phyloP scores from a whole-genome alignment of 2,113 vertebrate species.

The Lampris incognitus region DNA sequence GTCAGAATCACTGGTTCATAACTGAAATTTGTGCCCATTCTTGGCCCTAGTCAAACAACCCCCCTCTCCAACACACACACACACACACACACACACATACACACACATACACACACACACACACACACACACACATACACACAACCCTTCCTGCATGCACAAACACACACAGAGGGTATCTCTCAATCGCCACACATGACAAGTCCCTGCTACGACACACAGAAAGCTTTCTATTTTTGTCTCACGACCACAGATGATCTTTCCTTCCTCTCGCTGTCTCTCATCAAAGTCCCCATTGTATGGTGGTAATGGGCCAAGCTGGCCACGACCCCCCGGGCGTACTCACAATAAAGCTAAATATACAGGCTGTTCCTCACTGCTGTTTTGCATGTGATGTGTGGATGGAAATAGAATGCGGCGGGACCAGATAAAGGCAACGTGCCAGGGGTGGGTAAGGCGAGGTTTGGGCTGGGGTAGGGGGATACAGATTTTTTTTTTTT shows the following conservation, averaged over 20 bases:
- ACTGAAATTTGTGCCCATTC: too few relatives aligned
- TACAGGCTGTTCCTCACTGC: constrained; percentile 81
- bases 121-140: constrained; percentile 42
- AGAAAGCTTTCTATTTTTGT: constrained; percentile 73
- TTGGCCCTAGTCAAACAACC: background rate
- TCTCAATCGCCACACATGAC: constrained; percentile 62
- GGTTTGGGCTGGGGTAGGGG: background rate
- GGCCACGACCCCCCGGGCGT: constrained; percentile 69
- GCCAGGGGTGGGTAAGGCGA: constrained; percentile 40
- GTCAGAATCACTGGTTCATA: too few relatives aligned
- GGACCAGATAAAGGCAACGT: constrained; percentile 70
- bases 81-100: background rate
- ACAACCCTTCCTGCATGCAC: background rate
- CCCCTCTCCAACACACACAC: background rate
- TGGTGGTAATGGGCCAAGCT: constrained; percentile 73
- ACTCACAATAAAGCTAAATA: constrained; percentile 81
- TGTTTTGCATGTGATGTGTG: constrained; percentile 86
- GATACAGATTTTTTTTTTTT: constrained; percentile 4
- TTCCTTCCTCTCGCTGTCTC: constrained; percentile 72
- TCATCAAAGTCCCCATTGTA: constrained; percentile 82
- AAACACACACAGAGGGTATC: constrained; percentile 48
- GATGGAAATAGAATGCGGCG: constrained; percentile 77
- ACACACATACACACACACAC: constrained; percentile 43
- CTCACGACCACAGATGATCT: constrained; percentile 61
- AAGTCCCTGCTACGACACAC: constrained; percentile 59